Evolutionary conservation across 1,140 invertebrate species (phyloP).

Genomic region (Doryteuthis pealeii): DNA sequence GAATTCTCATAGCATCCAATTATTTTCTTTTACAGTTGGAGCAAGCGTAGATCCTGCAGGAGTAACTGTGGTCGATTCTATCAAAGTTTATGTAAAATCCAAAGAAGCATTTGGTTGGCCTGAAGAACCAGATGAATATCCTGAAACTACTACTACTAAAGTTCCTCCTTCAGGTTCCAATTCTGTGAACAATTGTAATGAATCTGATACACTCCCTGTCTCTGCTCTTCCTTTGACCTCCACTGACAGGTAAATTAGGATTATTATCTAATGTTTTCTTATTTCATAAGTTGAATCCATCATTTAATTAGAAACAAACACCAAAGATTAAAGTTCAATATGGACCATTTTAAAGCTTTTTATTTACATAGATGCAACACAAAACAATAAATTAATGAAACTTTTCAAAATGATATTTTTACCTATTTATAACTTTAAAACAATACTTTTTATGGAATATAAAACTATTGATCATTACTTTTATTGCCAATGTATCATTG

Average conservation of each 20-base stretch:
- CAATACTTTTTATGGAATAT: no score
- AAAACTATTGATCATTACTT: no score
- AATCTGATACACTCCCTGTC: constrained; percentile 24
- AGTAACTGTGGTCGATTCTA: constrained; percentile 89
- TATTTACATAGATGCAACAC: no score
- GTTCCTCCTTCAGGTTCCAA: constrained; percentile 25
- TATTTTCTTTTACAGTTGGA: constrained; percentile 65
- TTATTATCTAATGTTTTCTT: no score
- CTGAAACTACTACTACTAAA: constrained; percentile 59
- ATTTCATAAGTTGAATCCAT: neutral
- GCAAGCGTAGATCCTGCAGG: constrained; percentile 82
- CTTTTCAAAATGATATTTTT: no score
- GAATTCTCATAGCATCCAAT: neutral
- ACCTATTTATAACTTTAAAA: no score
- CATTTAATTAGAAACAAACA: no score
- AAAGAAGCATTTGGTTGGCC: constrained; percentile 97
- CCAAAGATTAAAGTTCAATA: no score
- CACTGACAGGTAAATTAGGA: constrained; percentile 49
- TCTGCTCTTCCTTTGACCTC: constrained; percentile 55
- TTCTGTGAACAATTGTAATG: constrained; percentile 15
- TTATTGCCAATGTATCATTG: no score
- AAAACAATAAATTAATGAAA: no score
- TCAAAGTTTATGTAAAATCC: constrained; percentile 91
- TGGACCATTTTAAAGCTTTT: no score
- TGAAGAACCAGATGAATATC: constrained; percentile 86